These are phyloP conservation scores for Archilochus colubris DNA, from an alignment of 2,113 vertebrate genomes.

Conservation along the genomic window DNA sequence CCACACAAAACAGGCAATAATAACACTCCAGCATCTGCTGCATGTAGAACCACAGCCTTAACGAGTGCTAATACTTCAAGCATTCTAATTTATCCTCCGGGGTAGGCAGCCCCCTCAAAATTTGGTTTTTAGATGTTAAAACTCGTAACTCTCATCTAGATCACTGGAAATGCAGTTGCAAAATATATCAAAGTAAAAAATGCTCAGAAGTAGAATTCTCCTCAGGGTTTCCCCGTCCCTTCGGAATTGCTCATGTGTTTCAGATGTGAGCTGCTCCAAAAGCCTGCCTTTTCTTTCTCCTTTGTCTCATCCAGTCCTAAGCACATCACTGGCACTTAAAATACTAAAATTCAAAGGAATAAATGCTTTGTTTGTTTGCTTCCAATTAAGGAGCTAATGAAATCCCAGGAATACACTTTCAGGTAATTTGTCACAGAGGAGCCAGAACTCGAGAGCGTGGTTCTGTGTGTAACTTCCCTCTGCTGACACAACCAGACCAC, in stretches of 20 bases:
- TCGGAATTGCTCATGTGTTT: neutral
- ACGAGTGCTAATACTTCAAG: neutral
- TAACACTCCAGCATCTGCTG: neutral
- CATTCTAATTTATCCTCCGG: constrained; percentile 22
- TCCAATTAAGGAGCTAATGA: constrained; percentile 52
- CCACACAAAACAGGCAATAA: neutral
- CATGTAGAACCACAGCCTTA: neutral
- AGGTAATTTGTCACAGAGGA: constrained; percentile 31
- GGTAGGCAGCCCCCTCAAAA: constrained; percentile 22
- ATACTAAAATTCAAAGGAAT: constrained; percentile 7
- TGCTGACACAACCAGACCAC: constrained; percentile 52
- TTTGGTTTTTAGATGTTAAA: constrained; percentile 1
- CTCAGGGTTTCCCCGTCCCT: neutral
- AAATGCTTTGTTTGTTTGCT: constrained; percentile 37
- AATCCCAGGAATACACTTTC: constrained; percentile 11
- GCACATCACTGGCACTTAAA: neutral
- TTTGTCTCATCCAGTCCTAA: neutral
- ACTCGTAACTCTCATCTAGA: constrained; percentile 9
- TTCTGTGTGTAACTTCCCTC: neutral
- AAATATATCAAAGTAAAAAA: constrained; percentile 31
- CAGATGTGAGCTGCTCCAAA: neutral
- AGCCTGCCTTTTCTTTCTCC: neutral
- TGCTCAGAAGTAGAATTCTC: constrained; percentile 26
- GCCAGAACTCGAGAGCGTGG: neutral
- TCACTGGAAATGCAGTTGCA: neutral